Conservation (phyloP, 2,113 vertebrate genomes). For the Orientallactaga bullata region DNA sequence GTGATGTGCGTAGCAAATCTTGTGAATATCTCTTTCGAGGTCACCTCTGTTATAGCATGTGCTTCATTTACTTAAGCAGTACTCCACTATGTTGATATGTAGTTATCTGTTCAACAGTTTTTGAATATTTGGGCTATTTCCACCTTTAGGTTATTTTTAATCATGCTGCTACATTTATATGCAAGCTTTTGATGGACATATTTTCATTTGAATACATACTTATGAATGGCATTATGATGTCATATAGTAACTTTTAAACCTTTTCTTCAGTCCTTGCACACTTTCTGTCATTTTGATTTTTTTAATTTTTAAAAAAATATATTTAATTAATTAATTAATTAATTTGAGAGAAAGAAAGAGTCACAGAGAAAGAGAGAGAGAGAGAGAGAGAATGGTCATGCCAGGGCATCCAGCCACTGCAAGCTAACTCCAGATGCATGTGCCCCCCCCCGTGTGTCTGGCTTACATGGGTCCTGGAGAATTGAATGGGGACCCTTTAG, state of each 20-base stretch:
- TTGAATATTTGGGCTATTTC: background rate
- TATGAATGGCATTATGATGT: background rate
- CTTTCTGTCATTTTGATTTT: background rate
- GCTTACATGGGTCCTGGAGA: no score
- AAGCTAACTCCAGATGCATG: no score
- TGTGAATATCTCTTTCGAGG: background rate
- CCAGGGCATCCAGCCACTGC: no score
- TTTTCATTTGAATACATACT: background rate
- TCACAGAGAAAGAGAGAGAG: no score
- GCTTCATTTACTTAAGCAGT: background rate
- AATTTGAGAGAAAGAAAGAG: no score
- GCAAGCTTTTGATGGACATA: background rate
- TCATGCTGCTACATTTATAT: constrained; percentile 25
- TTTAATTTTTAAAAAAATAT: background rate
- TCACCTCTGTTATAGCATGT: background rate
- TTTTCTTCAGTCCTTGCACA: background rate
- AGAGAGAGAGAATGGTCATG: no score
- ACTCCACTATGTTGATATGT: background rate
- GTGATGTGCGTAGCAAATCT: background rate
- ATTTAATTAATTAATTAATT: no score
- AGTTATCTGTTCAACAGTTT: background rate
- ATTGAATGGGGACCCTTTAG: no score
- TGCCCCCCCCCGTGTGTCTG: no score
- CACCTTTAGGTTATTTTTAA: background rate
- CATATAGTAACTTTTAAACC: background rate